Base-by-base conservation (phyloP, 2,888 invertebrate species). In the Steinernema hermaphroditum region DNA sequence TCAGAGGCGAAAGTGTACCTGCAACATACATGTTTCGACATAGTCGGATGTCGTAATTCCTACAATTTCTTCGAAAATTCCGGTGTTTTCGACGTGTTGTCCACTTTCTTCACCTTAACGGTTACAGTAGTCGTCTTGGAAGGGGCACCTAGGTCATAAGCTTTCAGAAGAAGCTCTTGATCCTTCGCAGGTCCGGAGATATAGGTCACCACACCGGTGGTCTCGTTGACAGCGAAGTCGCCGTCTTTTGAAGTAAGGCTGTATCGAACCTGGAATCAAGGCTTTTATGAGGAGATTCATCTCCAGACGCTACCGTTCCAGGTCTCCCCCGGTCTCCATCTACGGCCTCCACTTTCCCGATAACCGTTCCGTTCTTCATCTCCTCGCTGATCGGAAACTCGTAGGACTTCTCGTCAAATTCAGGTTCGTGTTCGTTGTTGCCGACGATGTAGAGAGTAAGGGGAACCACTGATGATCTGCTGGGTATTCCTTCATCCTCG, bases 291-390 rank as follows among this genome's bases (percentile, higher is more conserved):
- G 2, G 2, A 14, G 19, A 12, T 50, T 1, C 19, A 22, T 1
- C 22, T 22, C 22, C 24, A 12, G 6, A 50, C 1, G 32, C 32
- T 62, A 62, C 62, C 62, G 16, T 62, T 62, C 62, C 62, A 29
- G 62, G 32, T 29, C 62, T 37, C 1, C 41, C 22, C 12, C 1
- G 27, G 70, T 85, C 84, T 27, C 73, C 72, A 73, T 84, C 84
- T 12, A 72, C 75, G 2, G 84, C 84, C 4, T 74, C 24, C 1
- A 85, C 76, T 44, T 75, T 69, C 16, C 81, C 81, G 34, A 85
- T 77, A 0, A 68, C 44, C 2, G 75, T 74, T 27, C 80, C 85
- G 14, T 77, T 77, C 34, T 34, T 24, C 24, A 71, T 27, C 16
- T 69, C 70, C 19, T 44, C 27, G 24, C 49, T 62, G 24, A 78